These are phyloP conservation scores for Phthorimaea operculella DNA, from an alignment of 1,140 invertebrate species.

Conservation along the genomic window DNA sequence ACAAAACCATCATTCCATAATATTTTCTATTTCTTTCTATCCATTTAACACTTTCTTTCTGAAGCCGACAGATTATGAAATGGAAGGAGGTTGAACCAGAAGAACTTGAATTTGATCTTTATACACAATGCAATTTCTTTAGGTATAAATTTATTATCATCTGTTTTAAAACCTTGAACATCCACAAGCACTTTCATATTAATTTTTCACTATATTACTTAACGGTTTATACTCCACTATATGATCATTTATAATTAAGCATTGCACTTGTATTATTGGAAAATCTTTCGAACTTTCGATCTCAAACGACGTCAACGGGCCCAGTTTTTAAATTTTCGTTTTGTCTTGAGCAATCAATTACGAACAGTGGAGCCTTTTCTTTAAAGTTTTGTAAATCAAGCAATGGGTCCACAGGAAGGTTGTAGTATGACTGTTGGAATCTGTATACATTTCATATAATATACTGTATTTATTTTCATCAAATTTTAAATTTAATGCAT, in stretches of 20 bases:
- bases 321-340: slow-evolving; percentile 19
- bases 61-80: slow-evolving; percentile 2
- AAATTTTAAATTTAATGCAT: slow-evolving; percentile 10
- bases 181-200: slow-evolving; percentile 16
- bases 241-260: slow-evolving; percentile 23
- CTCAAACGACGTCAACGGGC: slow-evolving; percentile 20
- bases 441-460: slow-evolving; percentile 15
- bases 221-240: slow-evolving; percentile 22
- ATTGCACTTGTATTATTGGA: slow-evolving; percentile 23
- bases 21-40: slow-evolving; percentile 9
- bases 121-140: slow-evolving; percentile 18
- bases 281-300: slow-evolving; percentile 15
- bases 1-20: slow-evolving; percentile 7
- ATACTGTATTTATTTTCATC: slow-evolving; percentile 14
- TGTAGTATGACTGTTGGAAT: slow-evolving; percentile 17
- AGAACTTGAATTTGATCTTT: slow-evolving; percentile 7
- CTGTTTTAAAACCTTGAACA: slow-evolving; percentile 19
- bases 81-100: slow-evolving; percentile 14
- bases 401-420: slow-evolving; percentile 6
- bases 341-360: slow-evolving; percentile 15
- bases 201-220: slow-evolving; percentile 18
- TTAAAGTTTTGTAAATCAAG: slow-evolving; percentile 6
- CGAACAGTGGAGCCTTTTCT: slow-evolving; percentile 10
- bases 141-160: slow-evolving; percentile 13
- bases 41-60: slow-evolving; percentile 1